Evolutionary conservation across 1,140 invertebrate genomes (phyloP), one percentile per base, ranked within the genome.

Genomic region (Pogonomyrmex californicus): DNA sequence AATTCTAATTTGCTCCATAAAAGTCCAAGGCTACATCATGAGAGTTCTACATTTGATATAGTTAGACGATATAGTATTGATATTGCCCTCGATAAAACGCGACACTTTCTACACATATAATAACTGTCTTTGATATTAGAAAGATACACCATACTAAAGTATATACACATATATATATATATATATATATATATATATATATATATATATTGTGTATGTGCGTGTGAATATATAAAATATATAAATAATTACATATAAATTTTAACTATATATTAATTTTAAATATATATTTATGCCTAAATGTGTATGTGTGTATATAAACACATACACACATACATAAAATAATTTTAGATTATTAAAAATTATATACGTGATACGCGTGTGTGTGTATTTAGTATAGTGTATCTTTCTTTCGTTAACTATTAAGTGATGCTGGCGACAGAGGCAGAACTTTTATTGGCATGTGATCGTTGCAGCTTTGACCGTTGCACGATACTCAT

Each of bases 1-100:
- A 41, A 85, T 86, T 87, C 75, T 86, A 90, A 86, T 90, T 88
- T 62, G 51, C 71, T 85, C 66, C 54, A 68, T 88, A 87, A 91
- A 85, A 88, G 71, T 91, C 90, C 68, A 86, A 47, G n/a, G 12
- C 30, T 89, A 62, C 33, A 70, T 58, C 14, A 38, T 17, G 47
- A 58, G 36, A 86, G 12, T 68, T 36, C 51, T 88, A 81, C 51
- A 71, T 73, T 36, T 75, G n/a, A 70, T 66, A 54, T 60, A 82
- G 3, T 41, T 85, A 86, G 44, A 10, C 81, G 71, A 75, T 49
- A 77, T 70, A 86, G 23, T 82, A 23, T 78, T 33, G 44, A 41
- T 78, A 89, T 90, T 87, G 88, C 71, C 63, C 30, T 89, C 36
- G 60, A 81, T 75, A 0, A 62, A 33, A 41, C 30, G 51, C 63